Evolutionary conservation across 2,888 invertebrate genomes (phyloP).

Genomic region (Lordiphosa fenestrarum): DNA sequence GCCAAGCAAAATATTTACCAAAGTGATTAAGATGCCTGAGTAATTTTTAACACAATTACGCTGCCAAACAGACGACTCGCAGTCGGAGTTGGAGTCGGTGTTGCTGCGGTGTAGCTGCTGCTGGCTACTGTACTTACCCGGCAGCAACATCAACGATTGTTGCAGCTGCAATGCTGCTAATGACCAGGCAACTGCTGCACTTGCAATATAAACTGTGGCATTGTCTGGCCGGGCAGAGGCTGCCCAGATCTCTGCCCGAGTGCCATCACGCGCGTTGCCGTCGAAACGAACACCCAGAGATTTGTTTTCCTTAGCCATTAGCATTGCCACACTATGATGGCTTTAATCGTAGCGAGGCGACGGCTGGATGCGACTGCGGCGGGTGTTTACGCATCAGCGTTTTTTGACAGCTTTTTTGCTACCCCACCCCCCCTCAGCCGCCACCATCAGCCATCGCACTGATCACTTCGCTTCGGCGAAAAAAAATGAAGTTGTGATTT

Average conservation of each 20-base stretch:
- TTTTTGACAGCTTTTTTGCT: constrained; percentile 61
- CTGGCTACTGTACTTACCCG: constrained; percentile 42
- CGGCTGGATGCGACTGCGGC: constrained; percentile 26
- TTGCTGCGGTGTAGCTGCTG: constrained; percentile 34
- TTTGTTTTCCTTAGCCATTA: constrained; percentile 60
- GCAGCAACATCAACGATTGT: constrained; percentile 27
- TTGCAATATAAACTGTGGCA: constrained; percentile 70
- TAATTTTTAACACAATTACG: constrained; percentile 76
- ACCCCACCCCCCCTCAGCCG: background rate
- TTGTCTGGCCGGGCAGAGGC: constrained; percentile 70
- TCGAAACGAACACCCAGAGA: constrained; percentile 48
- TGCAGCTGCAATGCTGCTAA: constrained; percentile 72
- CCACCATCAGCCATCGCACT: background rate
- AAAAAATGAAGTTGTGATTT: constrained; percentile 45
- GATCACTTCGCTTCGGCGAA: constrained; percentile 7
- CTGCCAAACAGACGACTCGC: constrained; percentile 72
- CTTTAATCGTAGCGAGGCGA: constrained; percentile 67
- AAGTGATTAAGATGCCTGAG: constrained; percentile 76
- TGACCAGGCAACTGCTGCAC: constrained; percentile 55
- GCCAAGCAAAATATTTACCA: constrained; percentile 74
- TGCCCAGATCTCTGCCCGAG: constrained; percentile 25
- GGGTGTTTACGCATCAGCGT: constrained; percentile 65
- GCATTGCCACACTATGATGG: constrained; percentile 63
- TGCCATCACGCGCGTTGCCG: constrained; percentile 34
- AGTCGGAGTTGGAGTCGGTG: constrained; percentile 38